Conservation (phyloP, 2,113 vertebrate genomes). For the Rhinopithecus roxellana region DNA sequence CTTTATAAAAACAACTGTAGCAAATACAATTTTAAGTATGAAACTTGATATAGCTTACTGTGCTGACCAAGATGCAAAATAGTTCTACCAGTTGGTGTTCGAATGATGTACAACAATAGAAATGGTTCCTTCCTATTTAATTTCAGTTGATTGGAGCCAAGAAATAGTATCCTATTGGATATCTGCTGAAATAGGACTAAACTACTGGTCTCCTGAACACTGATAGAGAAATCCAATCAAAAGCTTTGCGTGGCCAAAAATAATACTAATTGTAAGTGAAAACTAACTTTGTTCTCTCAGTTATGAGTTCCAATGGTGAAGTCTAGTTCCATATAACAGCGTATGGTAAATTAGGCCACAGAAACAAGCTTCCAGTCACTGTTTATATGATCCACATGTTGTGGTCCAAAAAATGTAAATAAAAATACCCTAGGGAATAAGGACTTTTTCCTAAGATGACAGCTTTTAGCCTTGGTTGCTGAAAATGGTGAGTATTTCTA, state of each 20-base stretch:
- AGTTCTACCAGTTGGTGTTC: not conserved
- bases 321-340: not conserved
- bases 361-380: not conserved
- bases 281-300: constrained; percentile 17
- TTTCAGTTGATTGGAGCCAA: constrained; percentile 31
- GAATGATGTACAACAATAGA: not conserved
- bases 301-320: constrained; percentile 33
- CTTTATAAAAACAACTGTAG: constrained; percentile 73
- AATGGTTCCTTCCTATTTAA: constrained; percentile 14
- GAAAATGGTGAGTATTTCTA: constrained; percentile 2
- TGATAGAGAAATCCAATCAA: not conserved
- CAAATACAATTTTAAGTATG: constrained; percentile 70
- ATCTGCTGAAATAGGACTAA: not conserved
- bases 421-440: not conserved
- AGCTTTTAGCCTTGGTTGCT: not conserved
- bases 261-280: constrained; percentile 27
- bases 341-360: not conserved
- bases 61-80: constrained; percentile 37
- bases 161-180: not conserved
- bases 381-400: not conserved
- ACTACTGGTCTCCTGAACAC: not conserved
- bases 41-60: constrained; percentile 54
- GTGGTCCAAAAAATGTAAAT: not conserved
- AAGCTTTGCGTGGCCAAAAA: not conserved
- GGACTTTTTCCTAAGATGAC: not conserved